Percentiles rank a stretch among this genome's conserved stretches.
phyloP scores from a whole-genome alignment of 2,888 invertebrate genomes.

The Melipona beecheii region DNA sequence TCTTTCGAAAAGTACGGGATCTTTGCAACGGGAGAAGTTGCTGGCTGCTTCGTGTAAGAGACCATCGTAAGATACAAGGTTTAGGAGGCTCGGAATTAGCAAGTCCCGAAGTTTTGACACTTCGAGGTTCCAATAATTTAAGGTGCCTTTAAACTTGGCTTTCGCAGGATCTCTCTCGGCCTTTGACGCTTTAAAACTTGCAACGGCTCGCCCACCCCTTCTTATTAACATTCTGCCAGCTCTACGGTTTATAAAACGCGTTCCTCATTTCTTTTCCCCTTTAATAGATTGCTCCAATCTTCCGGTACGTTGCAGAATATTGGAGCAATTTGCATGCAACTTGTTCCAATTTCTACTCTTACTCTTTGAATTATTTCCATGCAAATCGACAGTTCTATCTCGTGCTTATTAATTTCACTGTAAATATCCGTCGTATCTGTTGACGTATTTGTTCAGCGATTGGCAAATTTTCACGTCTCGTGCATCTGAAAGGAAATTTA shows the following conservation, averaged over 20 bases:
- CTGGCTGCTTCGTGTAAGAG: constrained; percentile 15
- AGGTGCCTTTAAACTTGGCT: constrained; percentile 30
- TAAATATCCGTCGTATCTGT: too few relatives aligned
- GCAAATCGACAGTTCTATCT: neutral
- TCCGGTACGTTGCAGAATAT: neutral
- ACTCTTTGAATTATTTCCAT: neutral
- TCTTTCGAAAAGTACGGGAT: constrained; percentile 8
- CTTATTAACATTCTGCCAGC: constrained; percentile 7
- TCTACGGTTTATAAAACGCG: constrained; percentile 3
- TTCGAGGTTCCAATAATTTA: constrained; percentile 41
- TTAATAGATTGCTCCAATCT: neutral
- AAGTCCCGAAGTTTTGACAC: constrained; percentile 30
- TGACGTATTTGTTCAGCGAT: too few relatives aligned
- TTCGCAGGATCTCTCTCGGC: constrained; percentile 21
- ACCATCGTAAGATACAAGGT: constrained; percentile 29
- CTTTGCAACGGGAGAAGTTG: neutral
- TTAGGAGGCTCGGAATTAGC: constrained; percentile 32
- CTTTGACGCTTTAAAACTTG: constrained; percentile 34
- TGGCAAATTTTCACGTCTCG: too few relatives aligned
- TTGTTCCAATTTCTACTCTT: neutral
- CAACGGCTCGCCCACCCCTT: constrained; percentile 4
- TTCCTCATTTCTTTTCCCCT: neutral
- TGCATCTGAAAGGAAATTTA: too few relatives aligned
- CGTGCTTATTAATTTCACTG: too few relatives aligned
- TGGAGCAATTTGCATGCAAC: neutral